Evolutionary conservation across 2,113 vertebrate genomes (phyloP).

Genomic region (Corythoichthys intestinalis): DNA sequence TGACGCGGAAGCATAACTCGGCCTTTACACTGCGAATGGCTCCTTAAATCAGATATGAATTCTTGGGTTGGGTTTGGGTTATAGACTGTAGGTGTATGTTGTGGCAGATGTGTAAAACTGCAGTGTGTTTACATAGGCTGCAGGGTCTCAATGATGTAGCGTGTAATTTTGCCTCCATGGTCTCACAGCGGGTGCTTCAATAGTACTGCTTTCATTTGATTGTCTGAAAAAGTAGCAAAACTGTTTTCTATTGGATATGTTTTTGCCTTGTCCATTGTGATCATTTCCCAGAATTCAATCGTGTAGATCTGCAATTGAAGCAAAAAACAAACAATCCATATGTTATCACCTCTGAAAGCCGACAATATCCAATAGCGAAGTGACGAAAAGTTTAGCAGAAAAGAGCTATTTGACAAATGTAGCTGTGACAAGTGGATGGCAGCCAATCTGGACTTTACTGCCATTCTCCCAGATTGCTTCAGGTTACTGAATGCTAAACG

Average conservation of each 20-base stretch:
- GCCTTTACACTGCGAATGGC: too few species aligned
- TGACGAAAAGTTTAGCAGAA: slow-evolving; percentile 38
- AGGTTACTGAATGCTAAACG: slow-evolving; percentile 64
- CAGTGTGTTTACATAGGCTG: neutral
- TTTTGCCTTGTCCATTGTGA: slow-evolving; percentile 13
- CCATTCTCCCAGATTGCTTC: slow-evolving; percentile 51
- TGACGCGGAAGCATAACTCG: too few species aligned
- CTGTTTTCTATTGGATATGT: slow-evolving; percentile 1
- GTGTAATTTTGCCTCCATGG: slow-evolving; percentile 30
- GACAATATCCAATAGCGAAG: slow-evolving; percentile 23
- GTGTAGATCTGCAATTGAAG: slow-evolving; percentile 31
- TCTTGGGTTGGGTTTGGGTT: too few species aligned
- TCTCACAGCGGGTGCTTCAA: slow-evolving; percentile 31
- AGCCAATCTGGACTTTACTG: slow-evolving; percentile 63
- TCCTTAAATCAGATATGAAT: too few species aligned
- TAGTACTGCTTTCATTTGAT: slow-evolving; percentile 23
- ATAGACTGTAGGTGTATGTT: neutral
- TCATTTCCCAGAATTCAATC: slow-evolving; percentile 6
- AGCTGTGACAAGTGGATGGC: slow-evolving; percentile 63
- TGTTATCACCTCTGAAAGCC: slow-evolving; percentile 1
- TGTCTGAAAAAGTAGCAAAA: slow-evolving; percentile 21
- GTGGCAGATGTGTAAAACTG: neutral
- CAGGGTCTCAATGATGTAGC: slow-evolving; percentile 27
- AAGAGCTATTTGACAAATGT: slow-evolving; percentile 51
- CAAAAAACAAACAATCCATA: slow-evolving; percentile 28